A percentile compares a stretch with the other conserved stretches of the same genome.
Conservation (phyloP, 2,797 vertebrate species). For the Mus spretus region DNA sequence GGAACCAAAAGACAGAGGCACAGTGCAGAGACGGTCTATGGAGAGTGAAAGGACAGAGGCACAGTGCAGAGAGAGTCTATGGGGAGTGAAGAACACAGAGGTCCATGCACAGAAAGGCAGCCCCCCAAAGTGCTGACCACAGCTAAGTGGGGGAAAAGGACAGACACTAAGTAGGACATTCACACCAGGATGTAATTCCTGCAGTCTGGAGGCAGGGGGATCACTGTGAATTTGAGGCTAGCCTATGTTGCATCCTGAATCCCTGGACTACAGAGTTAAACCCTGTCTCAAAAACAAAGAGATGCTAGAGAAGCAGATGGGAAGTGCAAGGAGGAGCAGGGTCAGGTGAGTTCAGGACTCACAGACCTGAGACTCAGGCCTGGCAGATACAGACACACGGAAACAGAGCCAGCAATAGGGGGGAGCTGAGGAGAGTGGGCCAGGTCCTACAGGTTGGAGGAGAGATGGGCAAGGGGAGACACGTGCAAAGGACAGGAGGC, state of each 20-base stretch:
- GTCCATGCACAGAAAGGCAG: constrained; percentile 11
- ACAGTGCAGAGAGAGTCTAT: not conserved
- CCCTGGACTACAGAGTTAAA: not conserved
- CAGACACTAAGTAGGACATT: not conserved
- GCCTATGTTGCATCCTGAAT: not conserved
- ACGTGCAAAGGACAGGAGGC: not conserved
- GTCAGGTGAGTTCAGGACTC: not conserved
- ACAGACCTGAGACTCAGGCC: not conserved
- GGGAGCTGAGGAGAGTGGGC: not conserved
- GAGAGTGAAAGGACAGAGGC: not conserved
- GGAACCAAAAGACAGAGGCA: not conserved
- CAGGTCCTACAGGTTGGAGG: not conserved
- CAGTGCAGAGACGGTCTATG: not conserved
- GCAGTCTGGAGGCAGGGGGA: not conserved
- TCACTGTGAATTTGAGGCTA: not conserved
- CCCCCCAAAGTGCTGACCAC: not conserved
- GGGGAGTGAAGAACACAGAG: not conserved
- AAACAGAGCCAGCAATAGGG: not conserved
- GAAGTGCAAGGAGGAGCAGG: not conserved
- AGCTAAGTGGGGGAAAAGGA: not conserved
- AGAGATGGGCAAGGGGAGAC: not conserved
- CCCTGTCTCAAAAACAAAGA: not conserved
- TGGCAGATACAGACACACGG: not conserved
- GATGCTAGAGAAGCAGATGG: not conserved
- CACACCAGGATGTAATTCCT: not conserved